Evolutionary conservation across 1,140 invertebrate genomes (phyloP).

Genomic region (Eubasilissa regina): DNA sequence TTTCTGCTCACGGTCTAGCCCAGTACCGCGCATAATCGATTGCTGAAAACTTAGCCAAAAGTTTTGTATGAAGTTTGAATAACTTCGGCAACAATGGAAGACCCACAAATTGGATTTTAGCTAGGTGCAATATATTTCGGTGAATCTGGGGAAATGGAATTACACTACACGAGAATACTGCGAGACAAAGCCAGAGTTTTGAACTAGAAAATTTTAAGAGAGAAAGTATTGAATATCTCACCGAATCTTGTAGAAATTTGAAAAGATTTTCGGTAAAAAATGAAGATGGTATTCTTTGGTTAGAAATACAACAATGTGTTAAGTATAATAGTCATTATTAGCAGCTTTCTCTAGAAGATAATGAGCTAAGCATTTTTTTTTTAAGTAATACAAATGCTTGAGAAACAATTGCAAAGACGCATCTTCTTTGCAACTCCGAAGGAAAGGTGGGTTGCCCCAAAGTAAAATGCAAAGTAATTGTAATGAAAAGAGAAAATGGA

Average conservation of each 20-base stretch:
- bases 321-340: too few relatives aligned
- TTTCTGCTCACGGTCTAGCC: not conserved
- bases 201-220: not conserved
- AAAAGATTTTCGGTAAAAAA: not conserved
- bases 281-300: too few relatives aligned
- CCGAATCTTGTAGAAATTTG: not conserved
- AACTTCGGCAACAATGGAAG: constrained; percentile 29
- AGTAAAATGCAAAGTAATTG: too few relatives aligned
- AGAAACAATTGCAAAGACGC: too few relatives aligned
- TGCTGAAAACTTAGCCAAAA: constrained; percentile 1
- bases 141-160: not conserved
- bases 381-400: too few relatives aligned
- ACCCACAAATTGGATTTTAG: constrained; percentile 32
- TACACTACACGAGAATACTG: not conserved
- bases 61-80: constrained; percentile 5
- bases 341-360: too few relatives aligned
- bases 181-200: not conserved
- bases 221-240: too few relatives aligned
- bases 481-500: too few relatives aligned
- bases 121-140: constrained; percentile 12
- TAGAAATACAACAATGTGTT: too few relatives aligned
- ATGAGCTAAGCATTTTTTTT: too few relatives aligned
- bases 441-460: too few relatives aligned
- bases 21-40: constrained; percentile 23
- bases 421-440: too few relatives aligned